Conservation (phyloP, 2,113 vertebrate genomes). For the Saccopteryx bilineata region DNA sequence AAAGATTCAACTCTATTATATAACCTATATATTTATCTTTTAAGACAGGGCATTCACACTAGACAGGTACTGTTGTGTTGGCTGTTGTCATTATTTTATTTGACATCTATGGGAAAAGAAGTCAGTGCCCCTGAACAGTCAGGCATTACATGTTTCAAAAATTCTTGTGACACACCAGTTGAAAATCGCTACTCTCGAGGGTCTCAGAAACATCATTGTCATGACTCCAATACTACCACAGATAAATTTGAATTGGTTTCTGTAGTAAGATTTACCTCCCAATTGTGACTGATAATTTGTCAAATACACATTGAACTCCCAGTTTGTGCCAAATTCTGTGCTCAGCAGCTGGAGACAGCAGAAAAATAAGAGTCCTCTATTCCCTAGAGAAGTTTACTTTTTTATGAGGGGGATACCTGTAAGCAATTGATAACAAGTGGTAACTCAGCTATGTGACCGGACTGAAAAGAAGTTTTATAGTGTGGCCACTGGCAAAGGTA, state of each 20-base stretch:
- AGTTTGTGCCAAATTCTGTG: conserved; percentile 6
- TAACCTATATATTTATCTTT: neutral
- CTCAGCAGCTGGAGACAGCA: neutral
- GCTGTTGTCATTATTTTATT: neutral
- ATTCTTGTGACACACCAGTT: neutral
- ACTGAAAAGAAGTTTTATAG: neutral
- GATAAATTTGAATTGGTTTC: conserved; percentile 42
- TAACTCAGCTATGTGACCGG: neutral
- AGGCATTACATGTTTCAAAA: neutral
- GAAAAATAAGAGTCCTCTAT: neutral
- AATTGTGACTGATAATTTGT: conserved; percentile 13
- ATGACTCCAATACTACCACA: neutral
- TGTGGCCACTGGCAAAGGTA: neutral
- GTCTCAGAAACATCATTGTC: neutral
- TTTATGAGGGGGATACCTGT: neutral
- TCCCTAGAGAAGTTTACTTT: conserved; percentile 1
- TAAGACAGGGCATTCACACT: neutral
- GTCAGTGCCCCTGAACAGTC: neutral
- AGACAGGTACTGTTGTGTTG: neutral
- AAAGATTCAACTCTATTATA: neutral
- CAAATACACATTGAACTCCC: neutral
- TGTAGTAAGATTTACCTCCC: conserved; percentile 42
- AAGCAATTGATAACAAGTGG: neutral
- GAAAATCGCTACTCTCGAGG: neutral
- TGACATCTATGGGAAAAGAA: neutral